Evolutionary conservation across 2,797 vertebrate genomes (phyloP).

Genomic region (Selene dorsalis): DNA sequence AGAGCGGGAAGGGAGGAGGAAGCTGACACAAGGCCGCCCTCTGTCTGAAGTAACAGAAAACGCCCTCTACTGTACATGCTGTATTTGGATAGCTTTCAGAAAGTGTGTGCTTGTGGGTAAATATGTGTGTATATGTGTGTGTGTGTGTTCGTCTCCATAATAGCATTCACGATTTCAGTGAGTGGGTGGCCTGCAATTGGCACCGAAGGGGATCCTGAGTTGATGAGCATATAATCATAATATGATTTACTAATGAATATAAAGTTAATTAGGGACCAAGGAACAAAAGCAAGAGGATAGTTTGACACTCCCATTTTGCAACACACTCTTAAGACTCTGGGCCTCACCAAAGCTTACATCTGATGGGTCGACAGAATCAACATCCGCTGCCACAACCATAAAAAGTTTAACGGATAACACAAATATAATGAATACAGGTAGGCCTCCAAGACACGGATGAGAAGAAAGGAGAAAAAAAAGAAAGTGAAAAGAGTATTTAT

Average conservation of each 20-base stretch:
- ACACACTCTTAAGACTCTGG: conserved; percentile 33
- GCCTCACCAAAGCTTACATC: neutral
- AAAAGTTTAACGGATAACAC: neutral
- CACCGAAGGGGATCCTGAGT: conserved; percentile 61
- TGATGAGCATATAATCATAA: conserved; percentile 75
- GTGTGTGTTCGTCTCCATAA: conserved; percentile 37
- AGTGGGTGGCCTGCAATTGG: conserved; percentile 66
- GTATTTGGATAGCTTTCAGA: conserved; percentile 36
- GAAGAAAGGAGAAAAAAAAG: neutral
- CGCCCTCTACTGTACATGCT: conserved; percentile 68
- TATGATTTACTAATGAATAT: conserved; percentile 78
- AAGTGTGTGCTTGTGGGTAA: conserved; percentile 1
- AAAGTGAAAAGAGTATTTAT: neutral
- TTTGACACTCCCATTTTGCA: conserved; percentile 62
- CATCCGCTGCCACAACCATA: neutral
- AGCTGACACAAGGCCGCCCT: conserved; percentile 87
- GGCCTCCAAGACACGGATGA: neutral
- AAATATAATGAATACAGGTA: neutral
- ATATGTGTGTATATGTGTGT: conserved; percentile 27
- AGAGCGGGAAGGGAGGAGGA: conserved; percentile 46
- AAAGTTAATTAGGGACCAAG: conserved; percentile 74
- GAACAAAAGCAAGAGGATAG: conserved; percentile 61
- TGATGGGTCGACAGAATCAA: conserved; percentile 5
- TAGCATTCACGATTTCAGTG: conserved; percentile 54
- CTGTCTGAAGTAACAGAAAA: conserved; percentile 84